Base-by-base conservation (phyloP, 2,797 vertebrate species). In the Cryptoblepharus egeriae region DNA sequence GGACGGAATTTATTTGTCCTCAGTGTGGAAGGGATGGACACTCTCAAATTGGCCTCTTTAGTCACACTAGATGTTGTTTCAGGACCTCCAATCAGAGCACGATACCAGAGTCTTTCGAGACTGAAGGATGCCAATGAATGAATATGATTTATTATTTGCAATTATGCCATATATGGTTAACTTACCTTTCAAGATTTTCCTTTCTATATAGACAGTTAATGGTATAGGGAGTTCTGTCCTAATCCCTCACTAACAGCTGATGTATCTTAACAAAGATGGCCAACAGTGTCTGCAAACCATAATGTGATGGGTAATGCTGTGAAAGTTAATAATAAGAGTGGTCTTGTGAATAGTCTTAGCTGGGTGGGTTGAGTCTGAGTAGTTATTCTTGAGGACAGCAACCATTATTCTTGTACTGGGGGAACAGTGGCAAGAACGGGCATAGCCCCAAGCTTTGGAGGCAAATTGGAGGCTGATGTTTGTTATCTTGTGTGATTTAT, bases 401-500 rank as follows among this genome's bases (percentile, higher is more conserved):
- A 11, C 24, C 42, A 72, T 5, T 28, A 28, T 39, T 80, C 61
- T 64, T 65, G 52, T 55, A 42, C 57, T 68, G 20, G 28, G 15
- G n/a, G 16, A 75, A 30, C 4, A 10, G 42, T 26, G 49, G 13
- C 2, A 24, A 20, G 61, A 57, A 67, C 45, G 63, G 60, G 61
- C 80, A 81, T 42, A 42, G 61, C 22, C 35, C 49, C 80, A 81
- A 75, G 49, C 57, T 45, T 57, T 26, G 28, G 64, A 75, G 42
- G 35, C 32, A 67, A 67, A 81, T 67, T 81, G 79, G 79, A 81
- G 39, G 63, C 63, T 75, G 60, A 81, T 81, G 79, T 81, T 81
- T 57, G 72, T 67, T 81, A 81, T 81, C 71, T 65, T 52, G 37
- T 67, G 49, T 67, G 72, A 74, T 75, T 75, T 75, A 75, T 42